Evolutionary conservation across 2,797 vertebrate genomes (phyloP).

Genomic region (Notoglanidium macrostoma): DNA sequence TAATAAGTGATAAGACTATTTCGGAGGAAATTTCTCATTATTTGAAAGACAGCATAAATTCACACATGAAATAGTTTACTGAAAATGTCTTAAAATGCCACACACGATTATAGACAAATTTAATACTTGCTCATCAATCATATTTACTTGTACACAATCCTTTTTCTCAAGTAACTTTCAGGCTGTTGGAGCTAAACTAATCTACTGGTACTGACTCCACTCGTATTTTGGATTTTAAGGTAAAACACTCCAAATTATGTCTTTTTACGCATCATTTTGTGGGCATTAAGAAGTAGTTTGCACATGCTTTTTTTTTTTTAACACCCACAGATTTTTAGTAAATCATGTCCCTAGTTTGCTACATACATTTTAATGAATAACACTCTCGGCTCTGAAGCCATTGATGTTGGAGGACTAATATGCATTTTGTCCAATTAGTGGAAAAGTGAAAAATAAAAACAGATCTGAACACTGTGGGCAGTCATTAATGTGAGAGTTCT

Average conservation of each 20-base stretch:
- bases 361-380: background rate
- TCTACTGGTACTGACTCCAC: background rate
- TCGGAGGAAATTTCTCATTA: background rate
- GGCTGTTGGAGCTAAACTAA: background rate
- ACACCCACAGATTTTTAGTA: background rate
- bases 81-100: background rate
- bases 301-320: background rate
- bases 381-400: background rate
- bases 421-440: constrained; percentile 36
- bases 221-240: background rate
- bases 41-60: background rate
- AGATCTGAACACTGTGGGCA: background rate
- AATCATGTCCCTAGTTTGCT: background rate
- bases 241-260: background rate
- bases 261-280: background rate
- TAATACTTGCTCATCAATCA: background rate
- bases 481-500: background rate
- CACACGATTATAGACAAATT: background rate
- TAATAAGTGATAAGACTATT: background rate
- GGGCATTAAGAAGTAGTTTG: background rate
- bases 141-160: background rate
- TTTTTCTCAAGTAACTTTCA: background rate
- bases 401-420: constrained; percentile 15
- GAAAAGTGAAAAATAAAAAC: background rate
- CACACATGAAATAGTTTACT: background rate